Conservation (phyloP, 2,113 vertebrate species). For the Corythoichthys intestinalis region DNA sequence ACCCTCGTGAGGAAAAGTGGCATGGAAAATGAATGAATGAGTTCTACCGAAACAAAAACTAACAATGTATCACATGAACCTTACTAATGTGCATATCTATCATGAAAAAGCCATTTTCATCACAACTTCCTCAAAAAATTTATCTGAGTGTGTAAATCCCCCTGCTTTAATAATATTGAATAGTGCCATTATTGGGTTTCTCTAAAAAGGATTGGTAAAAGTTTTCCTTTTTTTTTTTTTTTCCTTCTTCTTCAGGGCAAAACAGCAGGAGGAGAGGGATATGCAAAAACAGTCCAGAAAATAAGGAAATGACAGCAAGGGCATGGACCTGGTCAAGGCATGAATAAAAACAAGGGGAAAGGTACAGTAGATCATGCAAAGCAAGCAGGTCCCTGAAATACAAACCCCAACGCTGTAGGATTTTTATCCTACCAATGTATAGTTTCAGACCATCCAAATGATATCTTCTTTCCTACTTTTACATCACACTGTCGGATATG, state of each 20-base stretch:
- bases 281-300: conserved; percentile 27
- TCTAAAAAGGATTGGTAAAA: conserved; percentile 46
- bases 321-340: conserved; percentile 20
- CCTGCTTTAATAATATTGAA: background rate
- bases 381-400: conserved; percentile 31
- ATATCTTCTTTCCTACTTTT: conserved; percentile 4
- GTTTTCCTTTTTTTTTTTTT: conserved; percentile 35
- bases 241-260: conserved; percentile 15
- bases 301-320: conserved; percentile 35
- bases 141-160: too few species aligned
- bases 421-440: conserved; percentile 39
- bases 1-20: too few species aligned
- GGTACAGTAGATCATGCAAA: conserved; percentile 26
- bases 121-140: too few species aligned
- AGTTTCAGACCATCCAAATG: conserved; percentile 47
- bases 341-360: conserved; percentile 32
- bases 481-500: conserved; percentile 44
- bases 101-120: too few species aligned
- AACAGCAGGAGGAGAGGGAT: background rate
- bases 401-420: conserved; percentile 36
- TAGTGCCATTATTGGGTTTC: conserved; percentile 34
- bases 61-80: too few species aligned
- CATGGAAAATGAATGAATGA: too few species aligned
- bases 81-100: too few species aligned
- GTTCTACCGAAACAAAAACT: too few species aligned